phyloP scores from a whole-genome alignment of 92 coral and sea anemone species.

The Epizoanthus fatuus region DNA sequence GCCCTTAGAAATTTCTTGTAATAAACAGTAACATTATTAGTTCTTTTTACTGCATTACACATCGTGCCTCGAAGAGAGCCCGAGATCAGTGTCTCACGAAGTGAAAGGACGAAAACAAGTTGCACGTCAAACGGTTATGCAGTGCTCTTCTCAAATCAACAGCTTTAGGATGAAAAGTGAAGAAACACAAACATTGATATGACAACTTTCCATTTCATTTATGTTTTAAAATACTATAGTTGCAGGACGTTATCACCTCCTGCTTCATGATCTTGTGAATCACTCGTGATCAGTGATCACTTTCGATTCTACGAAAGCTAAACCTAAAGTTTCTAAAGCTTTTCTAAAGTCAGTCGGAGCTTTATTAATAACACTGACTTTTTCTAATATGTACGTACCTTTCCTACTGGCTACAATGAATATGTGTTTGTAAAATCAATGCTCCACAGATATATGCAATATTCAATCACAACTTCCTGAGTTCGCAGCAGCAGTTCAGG shows the following conservation, averaged over 20 bases:
- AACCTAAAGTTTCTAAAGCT: background rate
- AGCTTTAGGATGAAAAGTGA: background rate
- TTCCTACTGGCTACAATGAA: background rate
- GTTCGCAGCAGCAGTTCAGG: conserved; percentile 29
- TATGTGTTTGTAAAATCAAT: background rate
- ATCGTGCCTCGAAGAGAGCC: too few relatives aligned
- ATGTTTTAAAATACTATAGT: background rate
- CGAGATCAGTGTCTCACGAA: background rate
- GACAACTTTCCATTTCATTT: background rate
- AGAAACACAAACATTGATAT: background rate
- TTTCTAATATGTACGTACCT: conserved; percentile 7
- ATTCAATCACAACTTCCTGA: conserved; percentile 27
- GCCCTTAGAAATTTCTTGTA: background rate
- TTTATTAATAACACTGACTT: background rate
- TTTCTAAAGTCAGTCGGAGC: background rate
- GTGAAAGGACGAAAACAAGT: too few relatives aligned
- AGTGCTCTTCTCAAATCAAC: background rate
- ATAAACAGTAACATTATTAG: background rate
- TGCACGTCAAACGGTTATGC: background rate
- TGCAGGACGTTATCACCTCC: conserved; percentile 1
- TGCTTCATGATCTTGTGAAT: background rate
- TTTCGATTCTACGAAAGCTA: background rate
- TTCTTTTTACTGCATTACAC: background rate
- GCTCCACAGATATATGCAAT: background rate
- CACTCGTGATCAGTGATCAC: background rate